Base-by-base conservation (phyloP, 92 coral and sea anemone species). In the Bergia puertoricense region DNA sequence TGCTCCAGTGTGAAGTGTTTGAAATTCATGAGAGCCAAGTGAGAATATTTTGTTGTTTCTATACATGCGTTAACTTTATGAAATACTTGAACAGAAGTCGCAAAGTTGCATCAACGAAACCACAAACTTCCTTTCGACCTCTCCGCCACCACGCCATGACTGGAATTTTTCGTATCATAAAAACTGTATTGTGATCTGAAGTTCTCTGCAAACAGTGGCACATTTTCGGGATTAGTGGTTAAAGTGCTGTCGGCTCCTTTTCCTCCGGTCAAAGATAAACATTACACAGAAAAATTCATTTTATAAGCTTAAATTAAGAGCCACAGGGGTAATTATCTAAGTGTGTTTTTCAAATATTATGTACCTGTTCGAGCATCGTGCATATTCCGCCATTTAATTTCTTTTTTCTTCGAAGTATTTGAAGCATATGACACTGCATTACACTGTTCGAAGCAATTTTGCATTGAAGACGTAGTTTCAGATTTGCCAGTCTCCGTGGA, bases 171-270 rank as follows among this genome's bases (percentile, higher is more conserved):
- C 48, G 65, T 44, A 36, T 48, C 80, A 76, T 84, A 71, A 84
- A 72, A 44, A 71, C 65, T 45, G 78, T 72, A 23, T 69, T 84
- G 87, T 84, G 50, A 69, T 71, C 30, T 84, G 79, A 84, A 69
- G 87, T 44, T 84, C 87, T 69, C 67, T 69, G 86, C 42, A 84
- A 84, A 84, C 40, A 84, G 42, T 43, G 59, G 75, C 87, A 69
- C 67, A 46, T 84, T 84, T 72, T 71, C 78, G 40, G 37, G 79
- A 71, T 84, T 69, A 69, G 42, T 48, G 66, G 30, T 44, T 72
- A 66, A 68, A 84, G 66, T 66, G 87, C 41, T 74, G 87, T 69
- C 87, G 87, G 87, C 68, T 69, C 36, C 66, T 40, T 71, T 84
- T 84, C 77, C 45, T 74, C 56, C 42, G 37, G 79, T 36, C 66